Evolutionary conservation across 2,888 invertebrate genomes (phyloP).

Genomic region (Stramonita haemastoma): DNA sequence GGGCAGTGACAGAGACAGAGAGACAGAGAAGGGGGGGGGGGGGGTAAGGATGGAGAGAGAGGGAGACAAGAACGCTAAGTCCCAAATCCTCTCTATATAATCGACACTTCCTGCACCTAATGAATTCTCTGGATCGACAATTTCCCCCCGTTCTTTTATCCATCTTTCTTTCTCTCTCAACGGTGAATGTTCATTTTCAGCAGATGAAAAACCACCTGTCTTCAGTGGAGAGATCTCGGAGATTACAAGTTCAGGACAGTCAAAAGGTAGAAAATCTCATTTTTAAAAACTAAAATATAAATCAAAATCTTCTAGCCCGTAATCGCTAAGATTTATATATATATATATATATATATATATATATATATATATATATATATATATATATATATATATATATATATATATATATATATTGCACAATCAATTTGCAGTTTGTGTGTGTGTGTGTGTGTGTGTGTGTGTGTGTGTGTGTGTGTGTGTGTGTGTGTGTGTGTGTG

Average conservation of each 20-base stretch:
- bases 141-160: neutral
- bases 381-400: no score
- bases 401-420: no score
- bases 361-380: no score
- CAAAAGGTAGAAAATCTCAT: neutral
- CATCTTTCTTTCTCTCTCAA: neutral
- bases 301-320: neutral
- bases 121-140: neutral
- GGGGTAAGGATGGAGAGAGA: constrained; percentile 16
- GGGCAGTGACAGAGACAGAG: constrained; percentile 51
- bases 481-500: no score
- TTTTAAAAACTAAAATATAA: neutral
- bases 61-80: neutral
- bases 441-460: no score
- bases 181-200: neutral
- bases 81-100: neutral
- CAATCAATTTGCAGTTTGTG: no score
- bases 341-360: no score
- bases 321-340: neutral
- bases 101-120: neutral
- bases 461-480: no score
- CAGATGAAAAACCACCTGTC: neutral
- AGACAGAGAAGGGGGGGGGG: constrained; percentile 47
- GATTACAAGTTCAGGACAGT: no score
- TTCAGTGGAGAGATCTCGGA: neutral